A percentile compares a stretch with the other conserved stretches of the same genome.
phyloP scores from a whole-genome alignment of 2,113 vertebrate species.

The Psittacara wagleri region DNA sequence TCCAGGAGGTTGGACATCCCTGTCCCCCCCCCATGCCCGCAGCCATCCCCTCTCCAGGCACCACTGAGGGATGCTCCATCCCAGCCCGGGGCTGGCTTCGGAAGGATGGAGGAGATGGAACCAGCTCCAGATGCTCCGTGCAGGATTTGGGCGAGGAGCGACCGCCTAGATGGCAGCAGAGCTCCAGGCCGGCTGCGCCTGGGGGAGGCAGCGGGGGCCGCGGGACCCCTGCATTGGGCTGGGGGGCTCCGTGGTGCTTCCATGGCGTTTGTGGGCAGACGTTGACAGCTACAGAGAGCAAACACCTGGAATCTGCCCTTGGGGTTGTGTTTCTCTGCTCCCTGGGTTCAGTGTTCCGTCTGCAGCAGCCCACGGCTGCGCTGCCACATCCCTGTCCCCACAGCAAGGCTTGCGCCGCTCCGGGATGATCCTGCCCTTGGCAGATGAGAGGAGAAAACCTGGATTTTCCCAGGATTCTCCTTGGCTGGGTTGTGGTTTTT shows the following conservation, averaged over 20 bases:
- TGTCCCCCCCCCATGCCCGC: neutral
- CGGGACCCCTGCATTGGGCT: neutral
- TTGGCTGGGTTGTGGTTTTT: neutral
- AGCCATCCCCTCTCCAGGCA: neutral
- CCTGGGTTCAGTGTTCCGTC: neutral
- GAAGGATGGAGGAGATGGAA: neutral
- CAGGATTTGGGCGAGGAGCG: neutral
- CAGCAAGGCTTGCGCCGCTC: neutral
- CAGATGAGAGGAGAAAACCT: neutral
- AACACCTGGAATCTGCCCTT: neutral
- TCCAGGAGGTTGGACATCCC: neutral
- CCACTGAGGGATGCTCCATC: neutral
- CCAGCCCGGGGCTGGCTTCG: neutral
- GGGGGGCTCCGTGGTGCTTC: neutral
- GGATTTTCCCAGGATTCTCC: neutral
- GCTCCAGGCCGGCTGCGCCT: neutral
- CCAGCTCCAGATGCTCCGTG: neutral
- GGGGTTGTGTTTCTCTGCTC: neutral
- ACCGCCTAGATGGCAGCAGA: constrained; percentile 62
- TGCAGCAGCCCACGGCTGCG: neutral
- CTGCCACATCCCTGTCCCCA: fast-evolving
- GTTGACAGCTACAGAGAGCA: neutral
- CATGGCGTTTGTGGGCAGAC: neutral
- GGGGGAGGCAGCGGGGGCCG: neutral
- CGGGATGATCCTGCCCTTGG: neutral